phyloP scores from a whole-genome alignment of 2,888 invertebrate genomes.

The Eumerus sabulonum region DNA sequence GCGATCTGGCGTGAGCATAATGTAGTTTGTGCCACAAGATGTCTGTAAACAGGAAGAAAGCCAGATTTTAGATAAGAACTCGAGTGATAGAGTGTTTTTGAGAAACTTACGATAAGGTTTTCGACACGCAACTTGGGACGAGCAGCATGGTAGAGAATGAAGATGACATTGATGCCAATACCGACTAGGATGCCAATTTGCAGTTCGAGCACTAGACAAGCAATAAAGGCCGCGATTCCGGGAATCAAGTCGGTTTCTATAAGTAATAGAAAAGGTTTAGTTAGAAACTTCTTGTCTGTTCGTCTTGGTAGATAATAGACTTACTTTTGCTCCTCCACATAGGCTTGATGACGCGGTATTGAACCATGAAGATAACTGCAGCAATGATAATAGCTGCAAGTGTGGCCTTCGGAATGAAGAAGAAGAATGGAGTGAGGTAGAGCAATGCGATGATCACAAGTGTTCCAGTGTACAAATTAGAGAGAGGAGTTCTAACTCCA shows the following conservation, averaged over 20 bases:
- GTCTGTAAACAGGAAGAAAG: slow-evolving; percentile 77
- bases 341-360: slow-evolving; percentile 90
- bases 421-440: slow-evolving; percentile 93
- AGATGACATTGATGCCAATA: slow-evolving; percentile 89
- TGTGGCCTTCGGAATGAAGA: slow-evolving; percentile 91
- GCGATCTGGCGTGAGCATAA: slow-evolving; percentile 92
- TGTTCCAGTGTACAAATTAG: slow-evolving; percentile 89
- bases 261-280: slow-evolving; percentile 25
- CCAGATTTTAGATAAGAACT: neutral
- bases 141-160: slow-evolving; percentile 92
- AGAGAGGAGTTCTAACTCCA: slow-evolving; percentile 91
- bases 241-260: slow-evolving; percentile 93
- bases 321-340: slow-evolving; percentile 95
- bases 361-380: slow-evolving; percentile 95
- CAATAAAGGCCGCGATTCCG: slow-evolving; percentile 90
- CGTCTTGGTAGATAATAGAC: slow-evolving; percentile 72
- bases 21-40: slow-evolving; percentile 85
- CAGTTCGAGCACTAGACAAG: slow-evolving; percentile 89
- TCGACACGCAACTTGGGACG: slow-evolving; percentile 91
- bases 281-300: neutral
- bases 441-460: slow-evolving; percentile 91
- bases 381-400: slow-evolving; percentile 94
- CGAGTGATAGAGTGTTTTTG: neutral
- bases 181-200: slow-evolving; percentile 94
- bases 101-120: slow-evolving; percentile 83